phyloP scores from a whole-genome alignment of 1,140 invertebrate genomes.

The Nephotettix cincticeps region DNA sequence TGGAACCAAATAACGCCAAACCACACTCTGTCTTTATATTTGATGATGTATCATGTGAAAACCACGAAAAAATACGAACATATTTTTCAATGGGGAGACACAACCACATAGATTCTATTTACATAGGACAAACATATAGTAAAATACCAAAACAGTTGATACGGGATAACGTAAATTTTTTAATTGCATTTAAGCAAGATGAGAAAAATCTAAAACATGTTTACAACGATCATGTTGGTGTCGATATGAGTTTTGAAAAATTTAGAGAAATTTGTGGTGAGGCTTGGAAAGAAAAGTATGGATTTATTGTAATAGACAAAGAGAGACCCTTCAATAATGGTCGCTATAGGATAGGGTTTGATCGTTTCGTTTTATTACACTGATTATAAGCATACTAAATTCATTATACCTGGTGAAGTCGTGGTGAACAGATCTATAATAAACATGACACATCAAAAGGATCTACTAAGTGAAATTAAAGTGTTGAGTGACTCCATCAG shows the following conservation, averaged over 20 bases:
- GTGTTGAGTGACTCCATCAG: background rate
- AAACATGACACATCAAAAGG: background rate
- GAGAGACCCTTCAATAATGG: slow-evolving; percentile 46
- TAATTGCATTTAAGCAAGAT: slow-evolving; percentile 48
- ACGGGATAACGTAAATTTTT: slow-evolving; percentile 47
- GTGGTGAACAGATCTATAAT: no score
- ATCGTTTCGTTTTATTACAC: slow-evolving; percentile 7
- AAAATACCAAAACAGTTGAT: slow-evolving; percentile 47
- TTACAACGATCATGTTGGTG: slow-evolving; percentile 46
- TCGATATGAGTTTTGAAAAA: slow-evolving; percentile 1
- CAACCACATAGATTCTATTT: slow-evolving; percentile 47
- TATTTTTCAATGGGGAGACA: slow-evolving; percentile 48
- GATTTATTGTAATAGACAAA: slow-evolving; percentile 46
- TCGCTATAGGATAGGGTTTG: slow-evolving; percentile 29
- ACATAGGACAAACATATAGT: slow-evolving; percentile 47
- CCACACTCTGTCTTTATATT: slow-evolving; percentile 45
- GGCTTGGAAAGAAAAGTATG: slow-evolving; percentile 44
- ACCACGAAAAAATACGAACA: slow-evolving; percentile 26
- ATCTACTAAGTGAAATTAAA: background rate
- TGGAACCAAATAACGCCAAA: slow-evolving; percentile 33
- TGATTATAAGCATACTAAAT: background rate
- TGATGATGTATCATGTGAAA: slow-evolving; percentile 44
- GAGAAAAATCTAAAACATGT: slow-evolving; percentile 47
- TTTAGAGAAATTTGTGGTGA: slow-evolving; percentile 19
- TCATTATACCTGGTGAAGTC: background rate